Evolutionary conservation across 2,888 invertebrate genomes (phyloP), one percentile per base, ranked within the genome.

Genomic region (Erebia ligea): DNA sequence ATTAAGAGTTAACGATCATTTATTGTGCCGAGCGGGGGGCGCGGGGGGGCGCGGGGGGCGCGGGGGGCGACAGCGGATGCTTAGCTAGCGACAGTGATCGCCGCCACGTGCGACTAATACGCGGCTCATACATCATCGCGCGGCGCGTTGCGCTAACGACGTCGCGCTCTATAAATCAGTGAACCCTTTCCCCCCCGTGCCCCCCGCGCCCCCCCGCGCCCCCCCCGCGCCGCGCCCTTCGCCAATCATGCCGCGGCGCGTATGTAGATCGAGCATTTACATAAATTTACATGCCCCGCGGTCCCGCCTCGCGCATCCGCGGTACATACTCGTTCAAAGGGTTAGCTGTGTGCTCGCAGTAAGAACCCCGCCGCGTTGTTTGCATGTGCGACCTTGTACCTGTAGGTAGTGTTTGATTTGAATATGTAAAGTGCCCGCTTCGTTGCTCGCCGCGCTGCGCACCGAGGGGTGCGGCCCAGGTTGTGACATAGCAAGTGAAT

Each of bases 51-150:
- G 77, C 45, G 45, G 8, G 45, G 45, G 1, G 45, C 45, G 45
- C 45, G 45, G 8, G 8, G 45, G 1, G 45, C 8, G 45, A 3
- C 1, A n/a, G 13, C 45, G 13, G 45, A n/a, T 13, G 45, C 13
- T 45, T 8, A 45, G 45, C 13, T 10, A 2, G 13, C 45, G 13
- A 13, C n/a, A n/a, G 50, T 6, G 50, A 5, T 50, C 50, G 50
- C 8, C 25, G 34, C 58, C 40, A 17, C 40, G 40, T 40, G 40
- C 34, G 34, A 61, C 72, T 76, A 69, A 70, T 68, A 64, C 68
- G 45, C 59, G 50, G 82, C 62, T 73, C 72, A 85, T 90, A 82
- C 83, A 90, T 90, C 90, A 89, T 81, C 73, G 79, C 78, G 78
- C 76, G 84, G 82, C 84, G 84, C 80, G 82, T 79, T 83, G 82